A percentile compares a stretch with the other conserved stretches of the same genome.
phyloP scores from a whole-genome alignment of 2,888 invertebrate species.

The Zeuzera pyrina region DNA sequence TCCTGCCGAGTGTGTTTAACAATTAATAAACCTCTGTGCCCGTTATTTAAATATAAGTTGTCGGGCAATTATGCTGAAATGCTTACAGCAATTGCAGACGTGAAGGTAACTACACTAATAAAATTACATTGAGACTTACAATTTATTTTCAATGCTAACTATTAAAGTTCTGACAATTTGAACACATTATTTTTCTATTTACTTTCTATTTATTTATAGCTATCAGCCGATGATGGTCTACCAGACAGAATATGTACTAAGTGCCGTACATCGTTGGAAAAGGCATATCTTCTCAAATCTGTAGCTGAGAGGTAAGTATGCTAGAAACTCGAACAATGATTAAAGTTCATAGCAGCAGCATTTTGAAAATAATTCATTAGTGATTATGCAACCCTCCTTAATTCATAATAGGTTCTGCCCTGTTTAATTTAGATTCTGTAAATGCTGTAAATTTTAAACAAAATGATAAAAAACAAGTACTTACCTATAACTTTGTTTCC shows the following conservation, averaged over 20 bases:
- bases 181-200: too few species aligned
- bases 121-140: neutral
- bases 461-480: too few species aligned
- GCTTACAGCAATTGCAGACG: slow-evolving; percentile 64
- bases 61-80: slow-evolving; percentile 69
- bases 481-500: too few species aligned
- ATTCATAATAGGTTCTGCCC: too few species aligned
- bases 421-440: too few species aligned
- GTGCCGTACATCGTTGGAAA: slow-evolving; percentile 59
- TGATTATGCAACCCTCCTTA: too few species aligned
- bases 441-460: too few species aligned
- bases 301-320: slow-evolving; percentile 56
- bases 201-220: slow-evolving; percentile 33
- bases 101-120: slow-evolving; percentile 41
- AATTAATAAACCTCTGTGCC: slow-evolving; percentile 54
- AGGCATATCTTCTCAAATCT: slow-evolving; percentile 60
- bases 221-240: slow-evolving; percentile 57
- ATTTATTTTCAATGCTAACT: neutral
- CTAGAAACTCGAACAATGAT: neutral
- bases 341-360: too few species aligned
- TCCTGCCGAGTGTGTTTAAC: slow-evolving; percentile 62
- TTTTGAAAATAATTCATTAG: too few species aligned
- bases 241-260: slow-evolving; percentile 61
- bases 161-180: too few species aligned
- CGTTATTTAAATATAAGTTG: slow-evolving; percentile 59